A percentile compares a stretch with the other conserved stretches of the same genome.
Conservation (phyloP, 2,797 vertebrate species). For the Sebastolobus alascanus region DNA sequence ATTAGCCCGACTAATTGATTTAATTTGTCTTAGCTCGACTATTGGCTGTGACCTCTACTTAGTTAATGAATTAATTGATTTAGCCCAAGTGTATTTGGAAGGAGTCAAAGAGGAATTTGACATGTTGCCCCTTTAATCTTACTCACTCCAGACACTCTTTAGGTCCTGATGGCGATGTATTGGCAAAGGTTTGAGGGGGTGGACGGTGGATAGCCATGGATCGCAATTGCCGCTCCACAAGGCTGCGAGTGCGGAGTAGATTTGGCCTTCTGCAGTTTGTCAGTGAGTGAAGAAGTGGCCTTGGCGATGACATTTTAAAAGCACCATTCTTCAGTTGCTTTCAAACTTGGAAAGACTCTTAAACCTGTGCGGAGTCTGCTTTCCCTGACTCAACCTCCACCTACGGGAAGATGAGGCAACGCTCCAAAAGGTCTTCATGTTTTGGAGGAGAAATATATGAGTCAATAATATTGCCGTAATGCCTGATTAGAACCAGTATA, state of each 20-base stretch:
- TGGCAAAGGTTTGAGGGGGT: conserved; percentile 45
- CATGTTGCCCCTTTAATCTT: conserved; percentile 82
- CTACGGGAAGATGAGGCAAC: conserved; percentile 17
- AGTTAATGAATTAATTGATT: conserved; percentile 90
- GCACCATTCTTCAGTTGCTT: conserved; percentile 45
- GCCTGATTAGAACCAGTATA: conserved; percentile 70
- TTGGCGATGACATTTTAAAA: conserved; percentile 54
- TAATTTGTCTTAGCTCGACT: conserved; percentile 87
- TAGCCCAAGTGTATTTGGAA: conserved; percentile 75
- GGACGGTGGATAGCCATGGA: conserved; percentile 16
- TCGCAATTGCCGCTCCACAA: conserved; percentile 17
- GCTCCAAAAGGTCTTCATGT: conserved; percentile 36
- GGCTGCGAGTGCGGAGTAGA: conserved; percentile 9
- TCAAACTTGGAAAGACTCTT: conserved; percentile 35
- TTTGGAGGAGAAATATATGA: conserved; percentile 64
- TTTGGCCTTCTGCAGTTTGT: conserved; percentile 43
- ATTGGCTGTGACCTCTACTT: conserved; percentile 86
- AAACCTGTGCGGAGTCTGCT: conserved; percentile 22
- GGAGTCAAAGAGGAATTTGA: conserved; percentile 82
- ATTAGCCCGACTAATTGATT: conserved; percentile 98
- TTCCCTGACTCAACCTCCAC: conserved; percentile 24
- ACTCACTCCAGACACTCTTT: conserved; percentile 52
- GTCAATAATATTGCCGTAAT: conserved; percentile 73
- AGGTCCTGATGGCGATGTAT: conserved; percentile 45
- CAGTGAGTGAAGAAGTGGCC: conserved; percentile 38